Conservation (phyloP, 2,888 invertebrate genomes). For the Amblyteles armatorius region DNA sequence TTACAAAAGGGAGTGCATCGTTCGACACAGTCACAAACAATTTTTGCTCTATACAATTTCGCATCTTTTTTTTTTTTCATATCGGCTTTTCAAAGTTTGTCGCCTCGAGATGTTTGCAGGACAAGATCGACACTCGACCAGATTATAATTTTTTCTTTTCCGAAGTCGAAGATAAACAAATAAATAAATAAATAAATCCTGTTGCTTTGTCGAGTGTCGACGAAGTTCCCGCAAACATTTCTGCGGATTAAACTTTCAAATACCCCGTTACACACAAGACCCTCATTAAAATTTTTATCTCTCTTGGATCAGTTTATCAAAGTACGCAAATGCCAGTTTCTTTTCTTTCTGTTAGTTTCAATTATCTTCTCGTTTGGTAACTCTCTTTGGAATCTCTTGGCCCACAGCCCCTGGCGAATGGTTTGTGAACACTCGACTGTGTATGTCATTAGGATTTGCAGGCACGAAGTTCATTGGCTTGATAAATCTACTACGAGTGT, state of each 20-base stretch:
- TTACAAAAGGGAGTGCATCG: slow-evolving; percentile 54
- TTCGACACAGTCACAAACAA: neutral
- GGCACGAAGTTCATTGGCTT: slow-evolving; percentile 77
- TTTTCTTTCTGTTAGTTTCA: neutral
- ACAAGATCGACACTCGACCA: neutral
- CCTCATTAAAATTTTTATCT: neutral
- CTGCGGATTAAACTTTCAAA: neutral
- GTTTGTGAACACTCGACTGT: slow-evolving; percentile 75
- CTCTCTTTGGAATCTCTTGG: slow-evolving; percentile 62
- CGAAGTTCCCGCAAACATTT: neutral
- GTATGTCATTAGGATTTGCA: slow-evolving; percentile 78
- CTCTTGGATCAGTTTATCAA: neutral
- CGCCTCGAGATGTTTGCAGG: neutral
- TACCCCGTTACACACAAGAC: neutral
- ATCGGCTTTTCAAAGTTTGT: neutral
- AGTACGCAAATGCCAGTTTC: neutral
- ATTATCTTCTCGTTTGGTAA: slow-evolving; percentile 27
- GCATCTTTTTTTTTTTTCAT: neutral
- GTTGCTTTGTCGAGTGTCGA: neutral
- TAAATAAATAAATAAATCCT: neutral
- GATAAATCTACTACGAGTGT: slow-evolving; percentile 61
- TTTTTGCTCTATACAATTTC: neutral
- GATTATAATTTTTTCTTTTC: neutral
- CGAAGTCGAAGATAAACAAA: neutral
- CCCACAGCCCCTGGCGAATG: slow-evolving; percentile 68